Percentiles rank a stretch among this genome's conserved stretches.
These are phyloP conservation scores for Eupithecia tripunctaria DNA, from an alignment of 2,888 invertebrate species.

Conservation along the genomic window DNA sequence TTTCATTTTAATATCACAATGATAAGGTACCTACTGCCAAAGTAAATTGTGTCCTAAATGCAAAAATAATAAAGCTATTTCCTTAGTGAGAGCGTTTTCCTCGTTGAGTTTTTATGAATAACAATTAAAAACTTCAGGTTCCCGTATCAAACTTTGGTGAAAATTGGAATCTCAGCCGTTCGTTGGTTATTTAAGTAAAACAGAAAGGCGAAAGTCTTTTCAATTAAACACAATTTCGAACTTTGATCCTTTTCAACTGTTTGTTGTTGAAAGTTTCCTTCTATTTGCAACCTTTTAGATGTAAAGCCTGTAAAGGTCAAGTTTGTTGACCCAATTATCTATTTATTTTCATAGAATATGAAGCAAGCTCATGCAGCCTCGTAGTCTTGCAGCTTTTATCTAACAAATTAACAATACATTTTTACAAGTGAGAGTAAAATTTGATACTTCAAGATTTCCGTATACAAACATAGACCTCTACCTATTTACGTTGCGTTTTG, in stretches of 20 bases:
- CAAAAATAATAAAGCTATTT: constrained; percentile 35
- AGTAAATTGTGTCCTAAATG: constrained; percentile 29
- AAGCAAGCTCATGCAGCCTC: neutral
- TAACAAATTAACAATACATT: neutral
- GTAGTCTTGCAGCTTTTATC: neutral
- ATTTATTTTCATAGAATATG: neutral
- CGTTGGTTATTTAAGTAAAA: constrained; percentile 46
- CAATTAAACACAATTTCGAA: constrained; percentile 47
- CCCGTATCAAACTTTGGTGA: constrained; percentile 45
- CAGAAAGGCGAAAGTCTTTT: constrained; percentile 46
- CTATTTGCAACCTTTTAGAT: constrained; percentile 35
- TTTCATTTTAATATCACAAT: constrained; percentile 27
- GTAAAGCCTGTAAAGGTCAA: constrained; percentile 29
- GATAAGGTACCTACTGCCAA: constrained; percentile 6
- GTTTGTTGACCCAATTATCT: constrained; percentile 3
- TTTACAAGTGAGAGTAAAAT: neutral
- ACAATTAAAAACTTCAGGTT: constrained; percentile 48
- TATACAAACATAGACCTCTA: neutral
- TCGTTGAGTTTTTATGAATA: constrained; percentile 44
- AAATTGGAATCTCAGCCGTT: constrained; percentile 46
- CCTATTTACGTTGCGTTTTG: neutral
- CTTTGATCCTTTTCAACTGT: constrained; percentile 45
- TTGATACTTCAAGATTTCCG: neutral
- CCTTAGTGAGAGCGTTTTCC: constrained; percentile 41
- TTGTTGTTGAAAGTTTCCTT: constrained; percentile 41